Evolutionary conservation across 2,113 vertebrate genomes (phyloP), one percentile per base, ranked within the genome.

Genomic region (Catharus minimus): DNA sequence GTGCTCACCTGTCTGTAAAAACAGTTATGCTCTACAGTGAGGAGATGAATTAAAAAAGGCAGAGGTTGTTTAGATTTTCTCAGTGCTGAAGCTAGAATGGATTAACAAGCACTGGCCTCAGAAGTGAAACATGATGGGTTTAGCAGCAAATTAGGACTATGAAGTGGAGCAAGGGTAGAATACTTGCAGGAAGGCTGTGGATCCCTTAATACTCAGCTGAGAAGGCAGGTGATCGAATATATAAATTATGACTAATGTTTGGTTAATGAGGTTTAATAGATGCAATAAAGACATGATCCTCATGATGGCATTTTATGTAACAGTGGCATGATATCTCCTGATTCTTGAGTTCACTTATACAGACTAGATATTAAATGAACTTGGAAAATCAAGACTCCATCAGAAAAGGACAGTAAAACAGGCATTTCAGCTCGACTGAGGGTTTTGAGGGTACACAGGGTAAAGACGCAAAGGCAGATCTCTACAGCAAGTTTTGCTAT

Each of bases 11-110:
- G 32, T 27, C 27, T 65, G 15, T 74, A 67, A 58, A 66, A 38
- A 27, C 1, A 38, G 44, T 11, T 64, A 55, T 0, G 0, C 15
- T 81, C 30, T 36, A 46, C 14, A 47, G 22, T 5, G 21, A 67
- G 39, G 41, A 81, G 38, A 56, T 49, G 49, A 44, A 68, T 20
- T 23, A 49, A 39, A 77, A 52, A 58, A 69, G 11, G 23, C 19
- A 36, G 36, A 61, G 44, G 36, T 5, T 65, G 36, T 79, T 85
- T 52, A 18, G 21, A 47, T 30, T 64, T 17, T 23, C 1, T 17
- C 2, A 53, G 38, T 57, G 24, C n/a, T n/a, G 53, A 57, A 53
- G 56, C 33, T 18, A 41, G 23, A 62, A 38, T 6, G 18, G 47
- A 57, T 8, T 36, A 67, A 57, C 0, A 6, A 86, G 39, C 13